Evolutionary conservation across 2,113 vertebrate species (phyloP).

Genomic region (Strix uralensis): DNA sequence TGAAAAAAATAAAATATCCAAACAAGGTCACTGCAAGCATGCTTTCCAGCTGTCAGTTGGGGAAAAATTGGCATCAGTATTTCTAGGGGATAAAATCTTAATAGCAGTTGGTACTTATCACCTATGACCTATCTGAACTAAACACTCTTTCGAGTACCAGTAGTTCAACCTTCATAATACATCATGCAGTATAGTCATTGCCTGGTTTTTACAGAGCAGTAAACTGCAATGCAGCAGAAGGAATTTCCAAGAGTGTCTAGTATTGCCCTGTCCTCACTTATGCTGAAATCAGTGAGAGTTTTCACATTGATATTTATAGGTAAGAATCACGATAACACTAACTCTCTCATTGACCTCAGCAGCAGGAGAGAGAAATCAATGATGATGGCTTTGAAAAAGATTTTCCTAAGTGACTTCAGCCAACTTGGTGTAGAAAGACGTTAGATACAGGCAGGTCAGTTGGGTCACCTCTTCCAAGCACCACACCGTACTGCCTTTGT

Average conservation of each 20-base stretch:
- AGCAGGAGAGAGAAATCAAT: not conserved
- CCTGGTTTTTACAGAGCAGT: not conserved
- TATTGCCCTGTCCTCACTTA: not conserved
- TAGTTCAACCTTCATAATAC: not conserved
- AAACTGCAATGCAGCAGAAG: not conserved
- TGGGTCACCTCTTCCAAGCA: not conserved
- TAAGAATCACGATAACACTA: not conserved
- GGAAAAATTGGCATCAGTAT: not conserved
- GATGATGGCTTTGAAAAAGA: not conserved
- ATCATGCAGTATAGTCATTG: not conserved
- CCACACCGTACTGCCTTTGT: not conserved
- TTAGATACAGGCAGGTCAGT: not conserved
- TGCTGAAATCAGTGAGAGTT: not conserved
- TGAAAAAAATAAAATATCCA: not conserved
- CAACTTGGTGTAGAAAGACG: not conserved
- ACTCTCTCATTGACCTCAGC: not conserved
- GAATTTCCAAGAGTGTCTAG: not conserved
- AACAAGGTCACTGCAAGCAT: not conserved
- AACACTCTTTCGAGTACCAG: not conserved
- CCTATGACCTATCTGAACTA: not conserved
- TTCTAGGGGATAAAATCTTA: not conserved
- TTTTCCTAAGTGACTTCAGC: not conserved
- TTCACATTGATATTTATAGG: not conserved
- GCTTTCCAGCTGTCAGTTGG: not conserved
- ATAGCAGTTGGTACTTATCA: not conserved